Base-by-base conservation (phyloP, 2,888 invertebrate species). In the Drosophila infuscata region DNA sequence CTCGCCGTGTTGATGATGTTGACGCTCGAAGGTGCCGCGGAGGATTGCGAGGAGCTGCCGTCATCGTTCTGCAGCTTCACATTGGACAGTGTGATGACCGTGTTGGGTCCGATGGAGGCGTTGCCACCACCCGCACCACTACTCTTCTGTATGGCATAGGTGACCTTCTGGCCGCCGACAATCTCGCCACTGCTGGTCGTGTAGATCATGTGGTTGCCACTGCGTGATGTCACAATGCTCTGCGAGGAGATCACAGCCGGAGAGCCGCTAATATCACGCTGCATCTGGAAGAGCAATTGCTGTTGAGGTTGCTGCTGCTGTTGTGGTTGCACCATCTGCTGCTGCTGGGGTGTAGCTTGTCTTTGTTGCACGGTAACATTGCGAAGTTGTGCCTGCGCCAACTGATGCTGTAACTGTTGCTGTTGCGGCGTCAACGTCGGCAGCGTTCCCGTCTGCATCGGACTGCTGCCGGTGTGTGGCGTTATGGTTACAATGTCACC, bases 181-280 rank as follows among this genome's bases (percentile, higher is more conserved):
- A 87, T 88, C 60, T 92, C 92, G 11, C 90, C 88, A 15, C 90
- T 81, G 49, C 89, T 89, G 6, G 91, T 91, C 11, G 92, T 92
- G 57, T 92, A 92, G 49, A 92, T 91, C 87, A 92, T 91, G 57
- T 92, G 93, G 62, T 91, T 92, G 61, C 91, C 91, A 6, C 91
- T 82, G 51, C 91, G 89, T 30, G 91, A 78, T 12, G 85, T 66
- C 29, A 81, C 67, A 46, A 81, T 74, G 35, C 77, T 79, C 51
- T 70, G 76, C 32, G 81, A 72, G 8, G 81, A 70, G 32, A 79
- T 70, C 30, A 74, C 79, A 0, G 82, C 52, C 3, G 91, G 84
- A 1, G 89, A 74, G 29, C 83, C 77, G 12, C 70, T 60, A 12
- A 91, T 73, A 57, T 92, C 92, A 6, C 92, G 89, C 61, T 92